Conservation (phyloP, 2,888 invertebrate species). For the Lamellibrachia columna region DNA sequence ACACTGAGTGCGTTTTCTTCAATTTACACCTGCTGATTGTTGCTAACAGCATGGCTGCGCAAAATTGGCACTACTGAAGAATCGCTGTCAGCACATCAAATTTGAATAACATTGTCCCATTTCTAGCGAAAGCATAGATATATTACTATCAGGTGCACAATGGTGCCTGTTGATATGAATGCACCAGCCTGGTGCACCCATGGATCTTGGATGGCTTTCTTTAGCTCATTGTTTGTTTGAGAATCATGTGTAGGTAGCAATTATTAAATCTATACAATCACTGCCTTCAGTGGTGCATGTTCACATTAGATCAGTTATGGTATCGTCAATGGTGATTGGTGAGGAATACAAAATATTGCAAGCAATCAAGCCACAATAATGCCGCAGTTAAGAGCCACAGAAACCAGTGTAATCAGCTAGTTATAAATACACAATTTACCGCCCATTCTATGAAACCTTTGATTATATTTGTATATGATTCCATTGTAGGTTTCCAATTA, state of each 20-base stretch:
- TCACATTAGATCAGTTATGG: slow-evolving; percentile 20
- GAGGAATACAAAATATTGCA: slow-evolving; percentile 22
- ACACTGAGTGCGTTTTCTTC: not conserved
- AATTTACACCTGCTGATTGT: slow-evolving; percentile 22
- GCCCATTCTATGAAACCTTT: slow-evolving; percentile 23
- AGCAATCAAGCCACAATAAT: slow-evolving; percentile 20
- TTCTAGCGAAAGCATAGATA: slow-evolving; percentile 23
- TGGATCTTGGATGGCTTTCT: slow-evolving; percentile 6
- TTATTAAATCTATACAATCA: slow-evolving; percentile 24
- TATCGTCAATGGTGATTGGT: slow-evolving; percentile 20
- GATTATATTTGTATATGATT: slow-evolving; percentile 24
- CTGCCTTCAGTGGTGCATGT: not conserved
- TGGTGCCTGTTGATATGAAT: slow-evolving; percentile 20
- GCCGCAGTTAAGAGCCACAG: not conserved
- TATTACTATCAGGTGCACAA: slow-evolving; percentile 17
- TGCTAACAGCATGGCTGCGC: slow-evolving; percentile 23
- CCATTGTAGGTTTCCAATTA: slow-evolving; percentile 22
- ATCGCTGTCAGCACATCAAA: slow-evolving; percentile 23
- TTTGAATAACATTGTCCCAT: slow-evolving; percentile 21
- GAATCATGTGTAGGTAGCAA: slow-evolving; percentile 17
- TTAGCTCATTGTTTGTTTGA: not conserved
- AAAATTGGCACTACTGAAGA: slow-evolving; percentile 21
- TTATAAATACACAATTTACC: slow-evolving; percentile 21
- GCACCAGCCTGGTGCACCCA: slow-evolving; percentile 20
- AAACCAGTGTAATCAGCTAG: slow-evolving; percentile 22